A percentile compares a stretch with the other conserved stretches of the same genome.
These are phyloP conservation scores for Suricata suricatta DNA, from an alignment of 2,113 vertebrate species.

Conservation along the genomic window DNA sequence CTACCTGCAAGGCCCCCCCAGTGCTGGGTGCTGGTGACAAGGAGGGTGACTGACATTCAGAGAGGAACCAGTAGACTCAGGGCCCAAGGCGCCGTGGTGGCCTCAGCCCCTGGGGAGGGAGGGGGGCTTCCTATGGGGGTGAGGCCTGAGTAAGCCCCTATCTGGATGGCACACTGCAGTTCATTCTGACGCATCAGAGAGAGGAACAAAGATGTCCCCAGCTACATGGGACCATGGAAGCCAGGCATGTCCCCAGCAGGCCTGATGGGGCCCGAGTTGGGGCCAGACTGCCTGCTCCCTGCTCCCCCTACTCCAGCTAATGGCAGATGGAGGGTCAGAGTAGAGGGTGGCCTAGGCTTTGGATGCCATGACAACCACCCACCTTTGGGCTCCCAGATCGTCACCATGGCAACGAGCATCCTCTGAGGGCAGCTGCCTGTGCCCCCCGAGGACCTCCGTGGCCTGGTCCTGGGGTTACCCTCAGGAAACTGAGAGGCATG, in stretches of 20 bases:
- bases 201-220: not conserved
- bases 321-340: not conserved
- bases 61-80: not conserved
- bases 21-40: not conserved
- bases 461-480: not conserved
- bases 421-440: not conserved
- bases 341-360: too few species aligned
- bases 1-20: not conserved
- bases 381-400: not conserved
- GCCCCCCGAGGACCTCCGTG: not conserved
- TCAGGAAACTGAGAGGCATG: not conserved
- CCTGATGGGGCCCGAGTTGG: not conserved
- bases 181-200: not conserved
- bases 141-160: not conserved
- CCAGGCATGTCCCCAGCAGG: not conserved
- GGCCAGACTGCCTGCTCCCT: not conserved
- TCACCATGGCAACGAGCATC: not conserved
- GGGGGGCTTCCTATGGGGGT: not conserved
- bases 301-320: not conserved
- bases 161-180: fast-evolving
- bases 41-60: not conserved
- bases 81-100: too few species aligned
- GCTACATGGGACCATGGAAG: too few species aligned
- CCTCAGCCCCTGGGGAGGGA: not conserved
- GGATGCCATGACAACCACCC: not conserved